Evolutionary conservation across 2,113 vertebrate genomes (phyloP), one percentile per base, ranked within the genome.

Genomic region (Tapirus terrestris): DNA sequence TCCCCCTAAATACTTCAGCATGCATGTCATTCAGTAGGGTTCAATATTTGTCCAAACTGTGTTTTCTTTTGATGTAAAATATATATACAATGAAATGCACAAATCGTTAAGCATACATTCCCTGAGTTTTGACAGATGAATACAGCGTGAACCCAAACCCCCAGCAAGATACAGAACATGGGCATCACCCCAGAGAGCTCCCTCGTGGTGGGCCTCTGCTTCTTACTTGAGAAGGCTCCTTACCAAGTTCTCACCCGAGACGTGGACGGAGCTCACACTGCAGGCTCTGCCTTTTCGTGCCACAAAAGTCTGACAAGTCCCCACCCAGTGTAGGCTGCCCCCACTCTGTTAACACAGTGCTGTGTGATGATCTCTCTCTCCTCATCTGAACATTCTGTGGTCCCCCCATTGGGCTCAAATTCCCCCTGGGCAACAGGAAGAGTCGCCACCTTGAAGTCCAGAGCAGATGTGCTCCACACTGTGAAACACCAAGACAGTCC

Each of bases 91-190:
- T 1, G n/a, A 70, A 16, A 25, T 0, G 0, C 58, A 13, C 23
- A 23, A 31, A 81, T 8, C n/a, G 27, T 63, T 60, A 43, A n/a
- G n/a, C 33, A 18, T 61, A 5, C 5, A 2, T 43, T 60, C 12
- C 21, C 31, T 25, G 84, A 67, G n/a, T 86, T 89, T 83, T 36
- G 29, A 81, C 16, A 51, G 53, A 17, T 11, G n/a, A 77, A 73
- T 29, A 25, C 25, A 48, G 5, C 4, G 0, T 25, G 31, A 10
- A 58, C n/a, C 23, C 53, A 68, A 58, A 29, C 21, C n/a, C n/a
- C 16, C n/a, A 76, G 51, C 39, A 53, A 39, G 29, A 48, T 10
- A 8, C 3, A 43, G 73, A 36, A 1, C 10, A 2, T 0, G 23
- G 25, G 13, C 31, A 1, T 79, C 76, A 12, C 16, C 13, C 11